These are phyloP conservation scores for Calliphora vicina DNA, from an alignment of 1,140 invertebrate species.

Conservation along the genomic window DNA sequence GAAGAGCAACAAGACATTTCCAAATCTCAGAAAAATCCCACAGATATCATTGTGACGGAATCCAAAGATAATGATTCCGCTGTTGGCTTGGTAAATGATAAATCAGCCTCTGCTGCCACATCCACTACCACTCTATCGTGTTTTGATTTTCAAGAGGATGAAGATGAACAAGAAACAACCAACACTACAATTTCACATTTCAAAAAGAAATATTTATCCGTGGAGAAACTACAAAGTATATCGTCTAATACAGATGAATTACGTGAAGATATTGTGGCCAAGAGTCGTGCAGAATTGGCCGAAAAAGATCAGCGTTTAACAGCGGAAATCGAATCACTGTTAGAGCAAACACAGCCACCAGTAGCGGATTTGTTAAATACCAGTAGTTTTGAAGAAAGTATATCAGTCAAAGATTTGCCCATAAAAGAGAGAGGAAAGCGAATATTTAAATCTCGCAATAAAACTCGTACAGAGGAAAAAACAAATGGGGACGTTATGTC, in stretches of 20 bases:
- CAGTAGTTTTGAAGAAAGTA: constrained; percentile 20
- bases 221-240: constrained; percentile 32
- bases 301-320: constrained; percentile 40
- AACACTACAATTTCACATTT: constrained; percentile 38
- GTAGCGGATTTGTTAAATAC: constrained; percentile 4
- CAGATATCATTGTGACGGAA: constrained; percentile 17
- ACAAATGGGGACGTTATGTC: not conserved
- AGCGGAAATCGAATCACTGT: constrained; percentile 38
- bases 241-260: not conserved
- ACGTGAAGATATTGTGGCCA: not conserved
- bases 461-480: constrained; percentile 25
- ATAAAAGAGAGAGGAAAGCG: constrained; percentile 59
- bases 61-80: constrained; percentile 11
- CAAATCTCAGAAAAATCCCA: not conserved
- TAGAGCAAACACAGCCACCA: constrained; percentile 39
- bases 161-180: constrained; percentile 53
- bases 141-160: constrained; percentile 70
- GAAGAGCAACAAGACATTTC: not conserved
- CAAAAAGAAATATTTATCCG: constrained; percentile 42
- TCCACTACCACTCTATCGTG: constrained; percentile 56
- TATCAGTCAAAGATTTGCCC: constrained; percentile 45
- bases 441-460: constrained; percentile 57
- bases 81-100: not conserved
- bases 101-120: not conserved
- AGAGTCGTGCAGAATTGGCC: constrained; percentile 36